Conservation (phyloP, 1,140 invertebrate species). For the Paralvinella palmiformis region DNA sequence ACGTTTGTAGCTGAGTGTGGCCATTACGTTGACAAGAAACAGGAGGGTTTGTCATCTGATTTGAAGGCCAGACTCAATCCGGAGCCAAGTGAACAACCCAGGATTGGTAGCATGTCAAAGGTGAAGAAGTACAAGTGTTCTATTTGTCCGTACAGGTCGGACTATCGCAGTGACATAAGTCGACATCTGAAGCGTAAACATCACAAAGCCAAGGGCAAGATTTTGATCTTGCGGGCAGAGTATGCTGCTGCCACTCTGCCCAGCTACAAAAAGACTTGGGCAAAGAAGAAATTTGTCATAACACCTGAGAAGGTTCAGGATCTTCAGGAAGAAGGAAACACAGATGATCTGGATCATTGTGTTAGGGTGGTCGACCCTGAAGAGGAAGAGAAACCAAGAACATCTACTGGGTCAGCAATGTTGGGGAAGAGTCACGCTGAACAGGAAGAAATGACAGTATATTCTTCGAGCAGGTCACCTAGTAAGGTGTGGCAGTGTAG, state of each 20-base stretch:
- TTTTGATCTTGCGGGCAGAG: constrained; percentile 30
- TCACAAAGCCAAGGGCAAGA: constrained; percentile 21
- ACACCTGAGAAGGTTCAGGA: constrained; percentile 5
- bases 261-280: constrained; percentile 29
- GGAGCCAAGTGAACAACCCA: too few species aligned
- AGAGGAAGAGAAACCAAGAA: background rate
- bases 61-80: too few species aligned
- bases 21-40: too few species aligned
- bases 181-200: constrained; percentile 43
- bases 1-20: constrained; percentile 1
- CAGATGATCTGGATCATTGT: background rate
- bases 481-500: constrained; percentile 35
- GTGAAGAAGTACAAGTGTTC: constrained; percentile 41
- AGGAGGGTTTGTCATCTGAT: too few species aligned
- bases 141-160: constrained; percentile 41
- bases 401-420: background rate
- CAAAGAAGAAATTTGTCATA: constrained; percentile 15
- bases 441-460: background rate
- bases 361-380: background rate
- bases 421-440: constrained; percentile 1
- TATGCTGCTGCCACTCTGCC: constrained; percentile 28
- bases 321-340: background rate
- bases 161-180: constrained; percentile 41
- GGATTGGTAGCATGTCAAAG: too few species aligned
- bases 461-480: background rate